Base-by-base conservation (phyloP, 2,797 vertebrate species). In the Phoebastria nigripes region DNA sequence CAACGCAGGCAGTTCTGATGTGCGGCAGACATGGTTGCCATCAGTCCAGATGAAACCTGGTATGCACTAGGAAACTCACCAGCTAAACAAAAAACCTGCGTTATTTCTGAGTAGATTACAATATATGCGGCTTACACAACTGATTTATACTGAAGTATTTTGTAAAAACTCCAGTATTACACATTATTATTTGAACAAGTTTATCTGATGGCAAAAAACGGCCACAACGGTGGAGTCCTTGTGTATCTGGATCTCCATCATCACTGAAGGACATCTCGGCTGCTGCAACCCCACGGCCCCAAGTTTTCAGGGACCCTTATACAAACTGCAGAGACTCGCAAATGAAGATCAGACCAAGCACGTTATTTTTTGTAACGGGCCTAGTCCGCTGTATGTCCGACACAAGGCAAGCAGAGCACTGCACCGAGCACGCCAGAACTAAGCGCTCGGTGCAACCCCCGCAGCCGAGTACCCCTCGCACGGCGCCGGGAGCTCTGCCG, bases 311-410 rank as follows among this genome's bases (percentile, higher is more conserved):
- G 2, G 25, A 4, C 12, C 26, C n/a, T 12, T 4, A 4, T 33
- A n/a, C 5, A 5, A 9, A 7, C 26, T 3, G 33, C 6, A 31
- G 9, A 2, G 4, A 6, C 42, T 21, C 8, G 4, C 2, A 56
- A n/a, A 21, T 8, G 4, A 9, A 14, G 22, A 3, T 1, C 19
- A n/a, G 12, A 7, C 17, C 9, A 1, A 35, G 69, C 0, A 0
- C n/a, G 1, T 3, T 1, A 0, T 1, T 19, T 2, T 1, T 8
- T 0, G 20, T 8, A 4, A 29, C 1, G 13, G 42, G 37, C 39
- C 41, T 0, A 5, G 8, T 3, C 7, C 0, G 28, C 59, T 1
- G 12, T 0, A 5, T 0, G 78, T 0, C 39, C 0, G 33, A 28
- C 61, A 4, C 21, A 3, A 1, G 21, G 20, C 0, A 29, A 17